These are phyloP conservation scores for Lordiphosa fenestrarum DNA, from an alignment of 2,888 invertebrate species.

Conservation along the genomic window DNA sequence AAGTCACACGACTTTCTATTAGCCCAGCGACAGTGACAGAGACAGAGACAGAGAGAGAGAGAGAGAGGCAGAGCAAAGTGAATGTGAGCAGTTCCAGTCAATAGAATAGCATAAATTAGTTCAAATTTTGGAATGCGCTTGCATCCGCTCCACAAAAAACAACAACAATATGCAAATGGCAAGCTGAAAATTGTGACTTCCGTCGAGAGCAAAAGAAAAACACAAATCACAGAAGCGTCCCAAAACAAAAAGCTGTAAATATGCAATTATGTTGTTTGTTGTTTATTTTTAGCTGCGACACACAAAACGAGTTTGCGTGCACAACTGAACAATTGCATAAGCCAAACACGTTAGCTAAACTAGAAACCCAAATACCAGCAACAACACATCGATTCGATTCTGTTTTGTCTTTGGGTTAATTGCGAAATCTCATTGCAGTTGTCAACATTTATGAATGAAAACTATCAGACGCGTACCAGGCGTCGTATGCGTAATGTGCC, in stretches of 20 bases:
- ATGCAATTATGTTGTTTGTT: slow-evolving; percentile 58
- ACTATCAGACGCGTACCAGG: slow-evolving; percentile 17
- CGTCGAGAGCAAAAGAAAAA: slow-evolving; percentile 9
- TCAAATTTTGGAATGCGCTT: slow-evolving; percentile 40
- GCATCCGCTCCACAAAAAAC: slow-evolving; percentile 43
- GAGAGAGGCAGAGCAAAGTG: slow-evolving; percentile 1
- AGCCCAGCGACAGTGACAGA: slow-evolving; percentile 6
- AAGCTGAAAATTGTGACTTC: slow-evolving; percentile 19
- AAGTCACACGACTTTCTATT: slow-evolving; percentile 43
- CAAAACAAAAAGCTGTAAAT: slow-evolving; percentile 25
- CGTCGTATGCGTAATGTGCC: slow-evolving; percentile 13
- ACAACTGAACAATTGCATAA: slow-evolving; percentile 38
- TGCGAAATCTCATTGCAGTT: slow-evolving; percentile 20
- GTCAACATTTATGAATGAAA: slow-evolving; percentile 42
- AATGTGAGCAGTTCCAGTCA: slow-evolving; percentile 14
- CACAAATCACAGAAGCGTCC: slow-evolving; percentile 28
- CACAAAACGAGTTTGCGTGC: slow-evolving; percentile 15
- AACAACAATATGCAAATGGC: slow-evolving; percentile 15
- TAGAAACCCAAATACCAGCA: slow-evolving; percentile 57
- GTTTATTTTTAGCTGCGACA: slow-evolving; percentile 50
- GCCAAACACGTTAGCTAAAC: slow-evolving; percentile 49
- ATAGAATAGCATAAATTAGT: slow-evolving; percentile 46
- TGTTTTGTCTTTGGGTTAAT: slow-evolving; percentile 27
- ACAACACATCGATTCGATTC: slow-evolving; percentile 20
- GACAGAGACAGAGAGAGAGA: background rate